Conservation (phyloP, 30 jellyfish, hydroid and myxozoan species). For the Aurelia sp. region DNA sequence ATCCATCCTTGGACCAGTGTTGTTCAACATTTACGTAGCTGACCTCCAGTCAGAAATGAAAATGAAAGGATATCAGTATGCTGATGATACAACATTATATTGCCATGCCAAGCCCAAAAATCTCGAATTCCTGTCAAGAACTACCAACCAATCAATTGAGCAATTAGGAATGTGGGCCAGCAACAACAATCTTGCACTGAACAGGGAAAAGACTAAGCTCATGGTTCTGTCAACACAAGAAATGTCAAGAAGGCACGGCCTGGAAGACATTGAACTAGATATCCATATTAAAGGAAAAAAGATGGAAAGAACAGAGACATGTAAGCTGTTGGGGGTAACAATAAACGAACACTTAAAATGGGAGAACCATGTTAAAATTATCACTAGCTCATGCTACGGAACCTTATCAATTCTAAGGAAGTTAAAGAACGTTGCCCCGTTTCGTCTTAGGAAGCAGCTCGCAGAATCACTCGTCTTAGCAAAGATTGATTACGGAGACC, state of each 20-base stretch:
- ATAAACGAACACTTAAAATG: background rate
- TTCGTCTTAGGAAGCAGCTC: constrained; percentile 10
- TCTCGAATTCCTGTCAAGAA: too few relatives aligned
- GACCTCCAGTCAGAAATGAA: too few relatives aligned
- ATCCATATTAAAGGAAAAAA: constrained; percentile 2
- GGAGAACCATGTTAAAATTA: constrained; percentile 6
- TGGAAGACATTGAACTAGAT: background rate
- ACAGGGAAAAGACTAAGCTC: constrained; percentile 16
- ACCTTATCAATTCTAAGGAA: constrained; percentile 2
- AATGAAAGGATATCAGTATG: too few relatives aligned
- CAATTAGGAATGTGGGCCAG: constrained; percentile 42
- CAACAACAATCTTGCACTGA: constrained; percentile 27
- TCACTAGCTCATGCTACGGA: too few relatives aligned
- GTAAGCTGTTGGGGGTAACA: constrained; percentile 1
- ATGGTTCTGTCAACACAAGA: background rate
- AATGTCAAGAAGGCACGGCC: constrained; percentile 52
- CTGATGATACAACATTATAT: background rate
- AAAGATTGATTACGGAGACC: background rate
- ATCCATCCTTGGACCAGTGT: too few relatives aligned
- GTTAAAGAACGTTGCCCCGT: background rate
- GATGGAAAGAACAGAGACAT: background rate
- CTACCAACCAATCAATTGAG: too few relatives aligned
- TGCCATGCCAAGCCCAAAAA: too few relatives aligned
- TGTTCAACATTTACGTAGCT: too few relatives aligned
- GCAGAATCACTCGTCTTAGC: constrained; percentile 9